These are phyloP conservation scores for Caenorhabditis remanei DNA, from an alignment of 1,140 invertebrate species.

Conservation along the genomic window DNA sequence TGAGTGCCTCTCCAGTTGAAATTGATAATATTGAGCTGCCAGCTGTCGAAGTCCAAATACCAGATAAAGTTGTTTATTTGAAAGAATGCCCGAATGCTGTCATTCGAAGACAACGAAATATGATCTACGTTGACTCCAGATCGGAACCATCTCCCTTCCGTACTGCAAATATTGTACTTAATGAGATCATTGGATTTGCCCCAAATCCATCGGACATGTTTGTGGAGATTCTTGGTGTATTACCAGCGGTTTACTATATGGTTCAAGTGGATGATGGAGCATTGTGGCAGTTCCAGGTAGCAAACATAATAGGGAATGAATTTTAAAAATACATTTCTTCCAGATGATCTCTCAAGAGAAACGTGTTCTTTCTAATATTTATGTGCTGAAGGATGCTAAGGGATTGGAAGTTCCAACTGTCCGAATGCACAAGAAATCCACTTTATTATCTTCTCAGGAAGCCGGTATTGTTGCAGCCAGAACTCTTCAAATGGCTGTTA, in stretches of 20 bases:
- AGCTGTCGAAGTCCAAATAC: constrained; percentile 29
- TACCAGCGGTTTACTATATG: constrained; percentile 18
- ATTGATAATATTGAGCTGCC: constrained; percentile 34
- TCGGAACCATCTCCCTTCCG: constrained; percentile 24
- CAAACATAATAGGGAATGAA: not conserved
- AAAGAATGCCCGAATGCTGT: constrained; percentile 47
- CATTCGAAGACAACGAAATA: not conserved
- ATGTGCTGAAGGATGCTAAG: constrained; percentile 34
- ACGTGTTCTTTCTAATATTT: constrained; percentile 13
- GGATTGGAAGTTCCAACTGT: constrained; percentile 29
- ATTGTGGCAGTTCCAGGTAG: constrained; percentile 28
- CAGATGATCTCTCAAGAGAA: constrained; percentile 38
- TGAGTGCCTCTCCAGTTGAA: constrained; percentile 12
- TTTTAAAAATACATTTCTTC: not conserved
- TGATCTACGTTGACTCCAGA: constrained; percentile 42
- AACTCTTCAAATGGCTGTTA: constrained; percentile 28
- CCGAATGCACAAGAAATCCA: constrained; percentile 44
- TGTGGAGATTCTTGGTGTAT: constrained; percentile 15
- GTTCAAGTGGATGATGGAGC: constrained; percentile 41
- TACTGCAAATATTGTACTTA: constrained; percentile 5
- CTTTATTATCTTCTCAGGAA: constrained; percentile 31
- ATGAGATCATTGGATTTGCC: constrained; percentile 22
- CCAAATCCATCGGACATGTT: constrained; percentile 9
- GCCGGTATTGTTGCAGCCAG: constrained; percentile 16
- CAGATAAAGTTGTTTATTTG: constrained; percentile 17